Percentiles rank a stretch among this genome's conserved stretches.
phyloP scores from a whole-genome alignment of 2,797 vertebrate species.

The Lagorchestes hirsutus region DNA sequence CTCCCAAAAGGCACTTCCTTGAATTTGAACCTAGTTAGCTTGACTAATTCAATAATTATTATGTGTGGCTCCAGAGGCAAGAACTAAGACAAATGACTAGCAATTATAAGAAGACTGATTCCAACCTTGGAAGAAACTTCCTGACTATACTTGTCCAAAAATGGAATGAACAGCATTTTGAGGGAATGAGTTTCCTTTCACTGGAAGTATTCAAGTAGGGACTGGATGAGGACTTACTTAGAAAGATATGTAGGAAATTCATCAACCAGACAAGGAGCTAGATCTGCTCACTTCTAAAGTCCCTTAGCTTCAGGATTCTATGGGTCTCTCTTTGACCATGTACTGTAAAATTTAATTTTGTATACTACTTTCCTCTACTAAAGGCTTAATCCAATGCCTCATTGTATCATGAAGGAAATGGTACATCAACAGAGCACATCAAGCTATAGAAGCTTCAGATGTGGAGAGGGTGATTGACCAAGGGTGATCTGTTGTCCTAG shows the following conservation, averaged over 20 bases:
- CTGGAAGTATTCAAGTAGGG: neutral
- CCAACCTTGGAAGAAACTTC: neutral
- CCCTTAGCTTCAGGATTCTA: neutral
- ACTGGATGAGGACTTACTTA: neutral
- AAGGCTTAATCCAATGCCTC: neutral
- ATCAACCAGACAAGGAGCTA: neutral
- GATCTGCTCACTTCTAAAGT: neutral
- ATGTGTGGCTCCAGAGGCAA: neutral
- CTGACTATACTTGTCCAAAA: neutral
- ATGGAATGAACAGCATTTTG: neutral
- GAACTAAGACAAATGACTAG: neutral
- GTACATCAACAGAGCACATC: neutral
- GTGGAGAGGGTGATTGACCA: neutral
- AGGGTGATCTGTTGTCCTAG: neutral
- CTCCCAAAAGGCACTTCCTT: neutral
- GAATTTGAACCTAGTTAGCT: neutral
- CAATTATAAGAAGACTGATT: neutral
- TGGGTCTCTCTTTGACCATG: neutral
- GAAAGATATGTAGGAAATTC: neutral
- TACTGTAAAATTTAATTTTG: neutral
- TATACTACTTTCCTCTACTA: neutral
- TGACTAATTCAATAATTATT: neutral
- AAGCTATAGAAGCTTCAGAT: neutral
- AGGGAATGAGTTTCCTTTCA: neutral
- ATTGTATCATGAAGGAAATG: neutral